phyloP scores from a whole-genome alignment of 2,797 vertebrate species.

The Sibirionetta formosa region DNA sequence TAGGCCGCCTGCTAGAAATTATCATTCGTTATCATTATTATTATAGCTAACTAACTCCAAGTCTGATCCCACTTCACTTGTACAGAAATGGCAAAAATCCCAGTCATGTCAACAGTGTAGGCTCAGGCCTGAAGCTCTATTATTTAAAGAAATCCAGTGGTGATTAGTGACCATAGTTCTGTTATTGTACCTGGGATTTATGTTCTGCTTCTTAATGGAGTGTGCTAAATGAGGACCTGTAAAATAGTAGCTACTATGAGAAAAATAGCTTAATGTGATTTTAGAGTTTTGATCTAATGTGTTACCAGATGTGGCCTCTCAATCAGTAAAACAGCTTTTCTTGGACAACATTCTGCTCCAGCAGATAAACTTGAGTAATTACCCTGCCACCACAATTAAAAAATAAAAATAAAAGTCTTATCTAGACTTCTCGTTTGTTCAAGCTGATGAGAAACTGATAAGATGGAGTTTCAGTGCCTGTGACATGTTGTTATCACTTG shows the following conservation, averaged over 20 bases:
- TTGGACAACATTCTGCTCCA: slow-evolving; percentile 35
- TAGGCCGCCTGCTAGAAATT: slow-evolving; percentile 40
- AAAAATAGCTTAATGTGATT: slow-evolving; percentile 36
- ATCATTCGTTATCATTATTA: slow-evolving; percentile 56
- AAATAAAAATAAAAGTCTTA: neutral
- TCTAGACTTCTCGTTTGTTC: neutral
- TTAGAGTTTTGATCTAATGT: slow-evolving; percentile 11
- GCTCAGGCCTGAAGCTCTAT: neutral
- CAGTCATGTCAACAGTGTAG: neutral
- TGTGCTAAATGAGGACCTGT: slow-evolving; percentile 26
- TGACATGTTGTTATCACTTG: slow-evolving; percentile 48
- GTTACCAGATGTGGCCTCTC: slow-evolving; percentile 26
- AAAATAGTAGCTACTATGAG: slow-evolving; percentile 18
- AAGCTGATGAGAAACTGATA: slow-evolving; percentile 10
- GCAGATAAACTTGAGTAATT: slow-evolving; percentile 40
- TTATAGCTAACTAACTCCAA: slow-evolving; percentile 7
- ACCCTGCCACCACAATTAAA: slow-evolving; percentile 8
- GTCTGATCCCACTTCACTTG: neutral
- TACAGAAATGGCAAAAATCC: slow-evolving; percentile 56
- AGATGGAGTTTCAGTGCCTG: neutral
- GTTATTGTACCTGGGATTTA: slow-evolving; percentile 29
- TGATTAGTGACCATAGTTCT: neutral
- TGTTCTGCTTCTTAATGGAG: slow-evolving; percentile 9
- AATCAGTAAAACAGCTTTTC: slow-evolving; percentile 41
- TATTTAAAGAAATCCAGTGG: neutral